These are phyloP conservation scores for Epinephelus awoara DNA, from an alignment of 2,797 vertebrate species.

Conservation along the genomic window DNA sequence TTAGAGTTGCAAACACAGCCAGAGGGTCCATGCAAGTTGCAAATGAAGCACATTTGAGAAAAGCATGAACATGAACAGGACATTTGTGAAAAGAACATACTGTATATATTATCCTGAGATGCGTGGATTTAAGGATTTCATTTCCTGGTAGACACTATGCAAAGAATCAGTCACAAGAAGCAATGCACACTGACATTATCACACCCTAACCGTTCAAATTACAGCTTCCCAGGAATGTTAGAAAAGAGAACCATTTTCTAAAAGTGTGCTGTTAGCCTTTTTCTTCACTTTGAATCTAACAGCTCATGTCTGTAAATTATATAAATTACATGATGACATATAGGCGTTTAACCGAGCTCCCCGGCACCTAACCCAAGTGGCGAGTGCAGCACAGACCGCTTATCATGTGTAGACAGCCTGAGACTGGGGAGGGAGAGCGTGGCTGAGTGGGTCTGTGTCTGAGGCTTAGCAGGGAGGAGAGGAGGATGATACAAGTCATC, in stretches of 20 bases:
- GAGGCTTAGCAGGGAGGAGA: slow-evolving; percentile 24
- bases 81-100: slow-evolving; percentile 15
- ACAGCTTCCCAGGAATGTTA: neutral
- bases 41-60: slow-evolving; percentile 50
- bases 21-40: slow-evolving; percentile 26
- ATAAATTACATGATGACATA: slow-evolving; percentile 25
- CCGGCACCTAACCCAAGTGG: slow-evolving; percentile 10
- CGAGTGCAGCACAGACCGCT: slow-evolving; percentile 24
- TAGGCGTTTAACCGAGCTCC: slow-evolving; percentile 16
- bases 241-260: neutral
- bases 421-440: slow-evolving; percentile 31
- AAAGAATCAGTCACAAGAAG: neutral
- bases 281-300: slow-evolving; percentile 2
- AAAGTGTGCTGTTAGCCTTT: neutral
- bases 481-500: slow-evolving; percentile 12
- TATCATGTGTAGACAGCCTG: slow-evolving; percentile 52
- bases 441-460: slow-evolving; percentile 13
- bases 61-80: slow-evolving; percentile 18
- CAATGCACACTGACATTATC: neutral
- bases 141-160: too few relatives aligned
- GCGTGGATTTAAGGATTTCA: neutral
- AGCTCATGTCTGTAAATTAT: neutral
- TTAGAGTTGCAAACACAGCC: slow-evolving; percentile 60
- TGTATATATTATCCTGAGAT: slow-evolving; percentile 1
- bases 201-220: slow-evolving; percentile 11